Evolutionary conservation across 2,888 invertebrate species (phyloP).

Genomic region (Epiblema foenella): DNA sequence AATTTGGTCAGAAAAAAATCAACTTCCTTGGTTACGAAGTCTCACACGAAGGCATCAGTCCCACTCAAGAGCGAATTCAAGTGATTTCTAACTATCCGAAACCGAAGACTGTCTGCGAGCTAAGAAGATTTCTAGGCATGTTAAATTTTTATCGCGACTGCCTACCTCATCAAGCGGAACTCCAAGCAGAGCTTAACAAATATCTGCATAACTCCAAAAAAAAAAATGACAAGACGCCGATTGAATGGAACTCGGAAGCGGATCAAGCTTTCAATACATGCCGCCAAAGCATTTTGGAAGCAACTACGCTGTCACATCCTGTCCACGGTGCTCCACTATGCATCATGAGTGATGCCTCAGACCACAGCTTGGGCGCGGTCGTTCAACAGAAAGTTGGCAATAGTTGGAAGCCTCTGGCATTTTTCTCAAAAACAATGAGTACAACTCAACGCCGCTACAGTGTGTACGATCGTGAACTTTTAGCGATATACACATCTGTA

Average conservation of each 20-base stretch:
- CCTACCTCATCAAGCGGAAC: constrained; percentile 10
- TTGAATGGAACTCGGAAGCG: neutral
- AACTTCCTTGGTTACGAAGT: no score
- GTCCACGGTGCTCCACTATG: neutral
- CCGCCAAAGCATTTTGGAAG: constrained; percentile 23
- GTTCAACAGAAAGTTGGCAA: neutral
- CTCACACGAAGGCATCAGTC: neutral
- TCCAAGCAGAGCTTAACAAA: neutral
- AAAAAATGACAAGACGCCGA: neutral
- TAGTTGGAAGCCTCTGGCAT: constrained; percentile 7
- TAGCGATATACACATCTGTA: constrained; percentile 16
- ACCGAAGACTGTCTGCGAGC: neutral
- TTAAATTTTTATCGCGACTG: constrained; percentile 26
- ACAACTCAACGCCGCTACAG: constrained; percentile 16
- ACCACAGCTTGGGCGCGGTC: neutral
- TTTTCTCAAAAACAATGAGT: constrained; percentile 20
- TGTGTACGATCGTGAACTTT: constrained; percentile 12
- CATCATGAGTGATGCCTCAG: constrained; percentile 15
- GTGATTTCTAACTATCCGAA: constrained; percentile 39
- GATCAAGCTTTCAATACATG: constrained; percentile 22
- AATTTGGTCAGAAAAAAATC: no score
- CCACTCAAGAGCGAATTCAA: constrained; percentile 8
- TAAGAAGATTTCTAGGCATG: constrained; percentile 23
- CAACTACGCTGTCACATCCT: constrained; percentile 17
- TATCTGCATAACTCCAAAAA: constrained; percentile 11